Evolutionary conservation across 2,888 invertebrate species (phyloP).

Genomic region (Rhyacophila evoluta): DNA sequence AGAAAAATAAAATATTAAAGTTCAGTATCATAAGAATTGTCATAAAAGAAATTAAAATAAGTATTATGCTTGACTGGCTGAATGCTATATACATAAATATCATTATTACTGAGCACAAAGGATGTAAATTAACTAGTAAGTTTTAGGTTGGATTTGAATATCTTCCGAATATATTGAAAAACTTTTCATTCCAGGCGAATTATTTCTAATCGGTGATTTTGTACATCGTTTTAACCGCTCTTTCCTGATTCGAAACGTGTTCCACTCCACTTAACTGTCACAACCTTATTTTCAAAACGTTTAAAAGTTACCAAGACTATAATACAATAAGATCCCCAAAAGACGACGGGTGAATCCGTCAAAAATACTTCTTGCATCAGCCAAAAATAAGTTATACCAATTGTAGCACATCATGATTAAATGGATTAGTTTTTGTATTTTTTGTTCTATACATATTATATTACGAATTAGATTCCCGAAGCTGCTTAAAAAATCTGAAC

Average conservation of each 20-base stretch:
- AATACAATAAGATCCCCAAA: background rate
- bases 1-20: too few relatives aligned
- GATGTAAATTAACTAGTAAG: background rate
- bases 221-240: constrained; percentile 22
- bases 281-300: constrained; percentile 52
- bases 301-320: constrained; percentile 44
- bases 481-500: too few relatives aligned
- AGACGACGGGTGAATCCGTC: background rate
- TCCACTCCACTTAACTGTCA: constrained; percentile 30
- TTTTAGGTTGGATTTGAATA: background rate
- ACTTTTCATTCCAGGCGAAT: constrained; percentile 22
- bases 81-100: too few relatives aligned
- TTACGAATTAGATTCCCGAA: too few relatives aligned
- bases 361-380: too few relatives aligned
- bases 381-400: too few relatives aligned
- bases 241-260: constrained; percentile 12
- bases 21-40: too few relatives aligned
- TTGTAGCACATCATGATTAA: too few relatives aligned
- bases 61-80: too few relatives aligned
- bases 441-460: too few relatives aligned
- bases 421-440: too few relatives aligned
- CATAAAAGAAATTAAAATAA: too few relatives aligned
- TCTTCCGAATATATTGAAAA: constrained; percentile 2
- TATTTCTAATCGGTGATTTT: constrained; percentile 24
- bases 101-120: background rate